phyloP scores from a whole-genome alignment of 2,113 vertebrate species.

The Leptodactylus fuscus region DNA sequence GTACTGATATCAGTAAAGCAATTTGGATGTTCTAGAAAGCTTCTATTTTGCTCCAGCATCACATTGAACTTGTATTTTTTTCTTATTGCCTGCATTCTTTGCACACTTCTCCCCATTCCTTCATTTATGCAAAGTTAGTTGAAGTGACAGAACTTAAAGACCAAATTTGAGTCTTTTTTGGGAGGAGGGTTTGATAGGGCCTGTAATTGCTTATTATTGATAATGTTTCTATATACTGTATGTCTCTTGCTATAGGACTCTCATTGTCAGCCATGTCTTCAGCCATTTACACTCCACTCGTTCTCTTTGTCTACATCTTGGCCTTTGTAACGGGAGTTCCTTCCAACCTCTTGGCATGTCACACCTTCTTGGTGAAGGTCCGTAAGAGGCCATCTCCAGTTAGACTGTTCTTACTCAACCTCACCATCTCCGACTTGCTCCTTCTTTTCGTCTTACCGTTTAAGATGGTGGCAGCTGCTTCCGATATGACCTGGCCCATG shows the following conservation, averaged over 20 bases:
- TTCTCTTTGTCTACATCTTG: slow-evolving; percentile 78
- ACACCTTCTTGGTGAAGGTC: slow-evolving; percentile 78
- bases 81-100: too few relatives aligned
- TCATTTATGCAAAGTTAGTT: too few relatives aligned
- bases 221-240: not conserved
- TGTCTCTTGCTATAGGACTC: not conserved
- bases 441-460: slow-evolving; percentile 87
- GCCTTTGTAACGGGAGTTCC: slow-evolving; percentile 87
- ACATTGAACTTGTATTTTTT: too few relatives aligned
- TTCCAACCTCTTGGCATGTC: slow-evolving; percentile 81
- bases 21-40: too few relatives aligned
- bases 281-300: slow-evolving; percentile 59
- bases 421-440: slow-evolving; percentile 85
- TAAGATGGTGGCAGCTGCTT: slow-evolving; percentile 79
- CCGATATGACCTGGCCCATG: slow-evolving; percentile 75
- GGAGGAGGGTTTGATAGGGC: too few relatives aligned
- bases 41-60: too few relatives aligned
- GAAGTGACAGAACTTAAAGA: too few relatives aligned
- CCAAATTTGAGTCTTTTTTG: too few relatives aligned
- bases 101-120: too few relatives aligned
- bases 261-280: not conserved
- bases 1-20: too few relatives aligned
- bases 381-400: slow-evolving; percentile 74
- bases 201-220: too few relatives aligned
- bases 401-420: slow-evolving; percentile 87